Conservation (phyloP, 2,888 invertebrate species). For the Melieria crassipennis region DNA sequence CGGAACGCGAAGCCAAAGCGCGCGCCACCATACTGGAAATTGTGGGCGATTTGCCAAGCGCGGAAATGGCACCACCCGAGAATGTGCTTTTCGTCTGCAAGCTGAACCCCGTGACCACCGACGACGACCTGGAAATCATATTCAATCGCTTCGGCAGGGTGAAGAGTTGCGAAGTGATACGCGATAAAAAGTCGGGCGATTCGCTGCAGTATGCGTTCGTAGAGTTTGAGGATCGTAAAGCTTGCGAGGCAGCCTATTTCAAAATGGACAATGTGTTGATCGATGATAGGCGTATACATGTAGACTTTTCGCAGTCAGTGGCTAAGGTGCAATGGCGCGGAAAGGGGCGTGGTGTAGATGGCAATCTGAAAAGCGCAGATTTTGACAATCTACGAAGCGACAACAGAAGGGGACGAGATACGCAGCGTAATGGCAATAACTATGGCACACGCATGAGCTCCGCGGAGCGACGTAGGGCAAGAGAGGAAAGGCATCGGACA, state of each 20-base stretch:
- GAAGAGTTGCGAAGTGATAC: slow-evolving; percentile 93
- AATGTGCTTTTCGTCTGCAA: slow-evolving; percentile 99
- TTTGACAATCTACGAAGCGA: slow-evolving; percentile 54
- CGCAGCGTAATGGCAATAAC: slow-evolving; percentile 1
- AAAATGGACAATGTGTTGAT: slow-evolving; percentile 99
- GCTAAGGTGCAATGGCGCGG: slow-evolving; percentile 92
- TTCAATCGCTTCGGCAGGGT: slow-evolving; percentile 97
- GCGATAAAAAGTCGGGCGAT: slow-evolving; percentile 91
- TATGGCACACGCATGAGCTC: slow-evolving; percentile 37
- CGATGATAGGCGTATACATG: slow-evolving; percentile 98
- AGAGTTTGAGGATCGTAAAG: slow-evolving; percentile 90
- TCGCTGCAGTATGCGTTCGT: slow-evolving; percentile 99
- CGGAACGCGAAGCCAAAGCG: slow-evolving; percentile 93
- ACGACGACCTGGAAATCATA: slow-evolving; percentile 97
- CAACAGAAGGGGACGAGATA: neutral
- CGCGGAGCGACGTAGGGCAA: slow-evolving; percentile 48
- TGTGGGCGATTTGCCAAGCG: slow-evolving; percentile 97
- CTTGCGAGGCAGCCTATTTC: slow-evolving; percentile 98
- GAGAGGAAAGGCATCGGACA: slow-evolving; percentile 52
- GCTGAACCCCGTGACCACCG: slow-evolving; percentile 96
- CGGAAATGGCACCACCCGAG: slow-evolving; percentile 97
- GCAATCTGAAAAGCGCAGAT: slow-evolving; percentile 51
- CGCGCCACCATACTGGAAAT: slow-evolving; percentile 98
- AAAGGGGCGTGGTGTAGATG: slow-evolving; percentile 80
- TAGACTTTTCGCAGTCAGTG: slow-evolving; percentile 99